Base-by-base conservation (phyloP, 1,140 invertebrate species). In the Helicoverpa zea region DNA sequence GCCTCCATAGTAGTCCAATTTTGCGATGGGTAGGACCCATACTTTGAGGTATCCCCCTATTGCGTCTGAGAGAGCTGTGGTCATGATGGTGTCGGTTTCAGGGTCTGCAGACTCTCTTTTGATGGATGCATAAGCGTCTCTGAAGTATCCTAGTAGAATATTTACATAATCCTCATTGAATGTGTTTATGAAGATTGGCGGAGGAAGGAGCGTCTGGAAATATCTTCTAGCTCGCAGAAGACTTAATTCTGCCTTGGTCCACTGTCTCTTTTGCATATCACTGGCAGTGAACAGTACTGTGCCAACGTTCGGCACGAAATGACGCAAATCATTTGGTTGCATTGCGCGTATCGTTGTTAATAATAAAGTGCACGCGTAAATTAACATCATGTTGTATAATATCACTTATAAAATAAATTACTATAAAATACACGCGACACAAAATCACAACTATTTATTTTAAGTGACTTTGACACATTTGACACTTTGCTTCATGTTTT, bases 11-110 rank as follows among this genome's bases (percentile, higher is more conserved):
- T 87, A 94, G 0, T 88, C 81, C 3, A 89, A 87, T 83, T 92
- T 94, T 7, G 90, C 88, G 5, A 92, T 81, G 0, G 93, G 93
- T 47, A 94, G 68, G 2, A 90, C 82, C 88, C 89, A 91, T 9
- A 87, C 76, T 86, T 93, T 93, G 3, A 94, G 56, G 68, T 91
- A 94, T 7, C 93, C 92, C 63, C 92, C 93, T 12, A 94, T 64
- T 4, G 81, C 85, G 78, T 94, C 93, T 0, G 90, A 91, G 1
- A 91, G 79, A 5, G 92, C 92, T 13, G 78, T 83, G 5, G 89
- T 87, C 84, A 94, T 86, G 0, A 91, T 82, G 29, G 83, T 83
- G 51, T 86, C 78, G 11, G 83, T 52, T 72, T 81, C 72, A 12
- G 72, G 47, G 73, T 88, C 85, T 3, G 18, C 18, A 10, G 87